Evolutionary conservation across 2,888 invertebrate genomes (phyloP), one percentile per base, ranked within the genome.

Genomic region (Drosophila pseudotalamancana): DNA sequence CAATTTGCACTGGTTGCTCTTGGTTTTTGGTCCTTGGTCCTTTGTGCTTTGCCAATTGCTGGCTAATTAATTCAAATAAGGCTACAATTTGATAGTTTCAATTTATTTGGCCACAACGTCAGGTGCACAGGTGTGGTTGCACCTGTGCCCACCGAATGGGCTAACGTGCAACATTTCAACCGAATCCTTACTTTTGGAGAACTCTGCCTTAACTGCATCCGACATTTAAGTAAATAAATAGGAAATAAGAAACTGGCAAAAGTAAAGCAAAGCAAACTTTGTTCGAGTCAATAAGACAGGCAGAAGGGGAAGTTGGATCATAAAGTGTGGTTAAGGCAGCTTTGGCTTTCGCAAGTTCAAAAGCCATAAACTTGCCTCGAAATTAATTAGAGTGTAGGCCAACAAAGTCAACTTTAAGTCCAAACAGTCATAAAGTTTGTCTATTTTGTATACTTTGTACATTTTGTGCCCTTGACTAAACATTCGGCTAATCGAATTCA

Each of bases 221-320:
- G 34, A 49, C 8, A 12, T 12, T 18, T 14, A 18, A 27, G 12
- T 50, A 51, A 59, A 55, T 54, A 48, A 43, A 48, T 29, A 6
- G 6, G 25, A 6, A 6, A 25, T 25, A 1, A 2, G 25, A 31
- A 31, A n/a, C 12, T 11, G 14, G 16, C 2, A 4, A 14, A 50
- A 32, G 18, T 37, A 6, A 18, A 42, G 11, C 6, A 6, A 18
- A 42, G 11, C 6, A 37, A 31, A 64, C 29, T 48, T 31, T 42
- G 19, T 4, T 19, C 25, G n/a, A 18, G 27, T 42, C 50, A 40
- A 40, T 29, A 42, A 21, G 50, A 11, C 23, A 19, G 25, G 25
- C 11, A 9, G n/a, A 0, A n/a, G 21, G 6, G 16, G 4, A 42
- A 60, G 34, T 32, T 45, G 11, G 3, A 21, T 18, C 16, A 29